Evolutionary conservation across 2,888 invertebrate species (phyloP).

Genomic region (Gasteruption jaculator): DNA sequence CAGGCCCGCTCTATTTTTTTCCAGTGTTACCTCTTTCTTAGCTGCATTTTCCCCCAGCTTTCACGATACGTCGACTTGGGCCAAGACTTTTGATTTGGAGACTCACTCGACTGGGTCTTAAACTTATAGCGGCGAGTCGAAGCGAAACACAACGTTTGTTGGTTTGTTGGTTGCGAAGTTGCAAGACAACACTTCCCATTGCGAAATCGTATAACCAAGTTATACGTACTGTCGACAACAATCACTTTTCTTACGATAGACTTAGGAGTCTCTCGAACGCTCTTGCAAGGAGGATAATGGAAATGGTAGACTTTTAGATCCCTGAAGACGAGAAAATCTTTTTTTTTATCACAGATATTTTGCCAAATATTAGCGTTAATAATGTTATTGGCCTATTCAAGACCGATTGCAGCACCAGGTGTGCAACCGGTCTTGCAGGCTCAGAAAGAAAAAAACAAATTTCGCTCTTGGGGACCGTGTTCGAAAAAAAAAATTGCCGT

Average conservation of each 20-base stretch:
- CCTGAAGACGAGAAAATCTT: too few relatives aligned
- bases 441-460: too few relatives aligned
- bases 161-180: slow-evolving; percentile 31
- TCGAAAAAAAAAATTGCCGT: too few relatives aligned
- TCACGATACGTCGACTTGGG: not conserved
- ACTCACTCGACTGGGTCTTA: slow-evolving; percentile 25
- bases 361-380: too few relatives aligned
- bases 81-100: slow-evolving; percentile 4
- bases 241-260: slow-evolving; percentile 45
- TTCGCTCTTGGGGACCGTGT: too few relatives aligned
- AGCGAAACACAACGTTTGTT: slow-evolving; percentile 42
- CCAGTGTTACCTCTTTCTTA: not conserved
- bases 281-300: slow-evolving; percentile 29
- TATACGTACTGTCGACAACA: slow-evolving; percentile 38
- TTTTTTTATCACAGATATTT: too few relatives aligned
- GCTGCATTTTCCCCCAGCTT: slow-evolving; percentile 1
- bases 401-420: too few relatives aligned
- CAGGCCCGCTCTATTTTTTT: not conserved
- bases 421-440: too few relatives aligned
- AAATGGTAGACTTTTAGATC: too few relatives aligned
- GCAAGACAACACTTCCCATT: slow-evolving; percentile 50
- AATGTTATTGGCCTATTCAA: too few relatives aligned
- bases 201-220: slow-evolving; percentile 34
- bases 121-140: slow-evolving; percentile 35
- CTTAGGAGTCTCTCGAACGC: slow-evolving; percentile 31